These are phyloP conservation scores for Pristionchus arcanus DNA, from an alignment of 2,888 invertebrate species.

Conservation along the genomic window DNA sequence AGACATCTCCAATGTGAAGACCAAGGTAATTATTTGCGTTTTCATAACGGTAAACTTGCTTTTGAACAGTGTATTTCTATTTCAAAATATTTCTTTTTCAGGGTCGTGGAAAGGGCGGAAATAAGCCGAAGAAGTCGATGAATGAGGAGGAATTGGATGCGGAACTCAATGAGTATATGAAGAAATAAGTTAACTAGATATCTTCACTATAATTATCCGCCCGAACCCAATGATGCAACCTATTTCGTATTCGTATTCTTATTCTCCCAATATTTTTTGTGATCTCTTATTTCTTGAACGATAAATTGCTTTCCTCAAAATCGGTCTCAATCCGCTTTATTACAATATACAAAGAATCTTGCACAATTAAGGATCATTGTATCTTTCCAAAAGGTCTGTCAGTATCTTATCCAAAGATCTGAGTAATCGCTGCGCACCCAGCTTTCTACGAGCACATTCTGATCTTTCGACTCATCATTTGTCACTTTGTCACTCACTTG, in stretches of 20 bases:
- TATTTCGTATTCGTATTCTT: not conserved
- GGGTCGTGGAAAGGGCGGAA: not conserved
- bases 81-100: not conserved
- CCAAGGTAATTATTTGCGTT: not conserved
- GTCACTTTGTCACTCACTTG: not conserved
- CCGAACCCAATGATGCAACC: too few relatives aligned
- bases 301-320: too few relatives aligned
- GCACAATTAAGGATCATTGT: too few relatives aligned
- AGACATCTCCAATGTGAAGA: not conserved
- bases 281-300: too few relatives aligned
- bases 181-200: not conserved
- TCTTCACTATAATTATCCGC: too few relatives aligned
- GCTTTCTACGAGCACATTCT: not conserved
- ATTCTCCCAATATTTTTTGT: too few relatives aligned
- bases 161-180: not conserved
- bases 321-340: too few relatives aligned
- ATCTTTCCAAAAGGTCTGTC: too few relatives aligned
- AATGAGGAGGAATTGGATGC: not conserved
- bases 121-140: not conserved
- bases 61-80: too few relatives aligned
- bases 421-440: not conserved
- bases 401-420: not conserved
- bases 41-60: too few relatives aligned
- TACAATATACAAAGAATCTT: too few relatives aligned
- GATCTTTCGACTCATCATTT: slow-evolving; percentile 21